phyloP scores from a whole-genome alignment of 2,113 vertebrate genomes.

The Pogonocichla stellata region DNA sequence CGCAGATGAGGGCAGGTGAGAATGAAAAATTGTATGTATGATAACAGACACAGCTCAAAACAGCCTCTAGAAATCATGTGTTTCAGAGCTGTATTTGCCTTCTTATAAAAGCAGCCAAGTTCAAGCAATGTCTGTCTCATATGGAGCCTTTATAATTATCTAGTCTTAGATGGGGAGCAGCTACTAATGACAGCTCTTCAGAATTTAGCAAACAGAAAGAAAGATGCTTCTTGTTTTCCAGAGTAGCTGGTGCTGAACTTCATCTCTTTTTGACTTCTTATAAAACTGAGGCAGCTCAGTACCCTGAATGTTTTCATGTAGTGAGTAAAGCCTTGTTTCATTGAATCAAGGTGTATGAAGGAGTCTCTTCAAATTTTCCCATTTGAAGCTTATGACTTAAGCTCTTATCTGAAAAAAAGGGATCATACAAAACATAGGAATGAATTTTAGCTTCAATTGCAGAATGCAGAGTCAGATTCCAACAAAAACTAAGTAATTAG shows the following conservation, averaged over 20 bases:
- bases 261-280: background rate
- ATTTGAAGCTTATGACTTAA: background rate
- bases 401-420: background rate
- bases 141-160: background rate
- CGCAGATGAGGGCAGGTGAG: rapidly evolving
- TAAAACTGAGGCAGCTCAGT: background rate
- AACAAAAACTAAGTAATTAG: background rate
- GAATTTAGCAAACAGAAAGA: background rate
- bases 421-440: background rate
- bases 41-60: background rate
- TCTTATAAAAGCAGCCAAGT: background rate
- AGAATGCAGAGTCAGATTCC: background rate
- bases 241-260: background rate
- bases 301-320: background rate
- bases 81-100: background rate
- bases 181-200: background rate
- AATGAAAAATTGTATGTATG: background rate
- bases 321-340: background rate
- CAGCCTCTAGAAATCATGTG: background rate
- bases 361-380: background rate
- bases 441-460: conserved; percentile 1
- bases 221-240: background rate
- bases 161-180: background rate
- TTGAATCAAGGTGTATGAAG: background rate
- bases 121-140: background rate